These are phyloP conservation scores for Desmophyllum pertusum DNA, from an alignment of 92 coral and sea anemone genomes.

Conservation along the genomic window DNA sequence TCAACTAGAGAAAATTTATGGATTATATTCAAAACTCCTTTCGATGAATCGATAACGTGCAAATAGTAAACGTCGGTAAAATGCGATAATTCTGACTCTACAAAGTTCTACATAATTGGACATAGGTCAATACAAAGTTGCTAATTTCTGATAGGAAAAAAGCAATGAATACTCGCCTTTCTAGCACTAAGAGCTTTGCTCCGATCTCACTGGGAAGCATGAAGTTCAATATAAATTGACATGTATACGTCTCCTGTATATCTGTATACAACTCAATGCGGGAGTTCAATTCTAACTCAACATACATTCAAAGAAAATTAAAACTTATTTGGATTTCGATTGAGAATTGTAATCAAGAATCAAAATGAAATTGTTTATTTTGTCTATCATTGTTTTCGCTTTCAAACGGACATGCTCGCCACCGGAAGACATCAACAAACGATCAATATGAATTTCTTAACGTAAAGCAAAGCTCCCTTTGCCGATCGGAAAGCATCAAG, in stretches of 20 bases:
- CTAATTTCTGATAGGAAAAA: not conserved
- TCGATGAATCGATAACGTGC: too few species aligned
- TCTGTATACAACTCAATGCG: not conserved
- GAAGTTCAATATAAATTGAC: not conserved
- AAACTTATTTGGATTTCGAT: conserved; percentile 8
- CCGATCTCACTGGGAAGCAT: not conserved
- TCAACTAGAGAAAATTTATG: not conserved
- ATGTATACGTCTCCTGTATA: too few species aligned
- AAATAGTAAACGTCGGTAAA: not conserved
- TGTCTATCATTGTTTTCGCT: not conserved
- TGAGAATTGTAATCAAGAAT: not conserved
- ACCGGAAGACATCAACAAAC: not conserved
- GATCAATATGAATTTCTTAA: not conserved
- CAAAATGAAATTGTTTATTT: not conserved
- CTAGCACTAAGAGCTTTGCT: not conserved
- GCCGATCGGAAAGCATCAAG: not conserved
- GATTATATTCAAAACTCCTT: too few species aligned
- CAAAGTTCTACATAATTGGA: conserved; percentile 17
- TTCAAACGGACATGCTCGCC: not conserved
- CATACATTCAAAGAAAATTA: not conserved
- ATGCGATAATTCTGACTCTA: conserved; percentile 3
- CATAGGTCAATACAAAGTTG: not conserved
- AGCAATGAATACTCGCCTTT: not conserved
- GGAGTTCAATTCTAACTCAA: conserved; percentile 1
- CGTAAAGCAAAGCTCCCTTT: not conserved